Evolutionary conservation across 1,140 invertebrate genomes (phyloP).

Genomic region (Arion vulgaris): DNA sequence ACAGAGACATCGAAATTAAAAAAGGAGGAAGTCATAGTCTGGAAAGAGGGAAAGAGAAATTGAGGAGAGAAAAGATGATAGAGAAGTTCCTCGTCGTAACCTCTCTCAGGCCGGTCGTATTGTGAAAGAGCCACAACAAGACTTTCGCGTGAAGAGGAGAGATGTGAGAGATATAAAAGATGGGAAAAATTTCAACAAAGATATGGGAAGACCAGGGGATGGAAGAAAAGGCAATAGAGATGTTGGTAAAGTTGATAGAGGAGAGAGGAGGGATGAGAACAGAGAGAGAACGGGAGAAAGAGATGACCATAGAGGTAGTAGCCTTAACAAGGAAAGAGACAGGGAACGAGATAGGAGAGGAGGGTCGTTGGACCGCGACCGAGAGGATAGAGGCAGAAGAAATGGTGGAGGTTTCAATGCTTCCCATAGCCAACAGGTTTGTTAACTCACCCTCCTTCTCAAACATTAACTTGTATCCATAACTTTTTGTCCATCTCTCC

Average conservation of each 20-base stretch:
- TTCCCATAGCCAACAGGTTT: constrained; percentile 3
- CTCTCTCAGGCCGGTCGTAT: neutral
- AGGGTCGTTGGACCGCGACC: constrained; percentile 1
- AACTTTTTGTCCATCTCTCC: too few species aligned
- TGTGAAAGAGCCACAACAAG: neutral
- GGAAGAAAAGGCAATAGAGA: neutral
- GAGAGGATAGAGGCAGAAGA: constrained; percentile 31
- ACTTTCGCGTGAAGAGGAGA: neutral
- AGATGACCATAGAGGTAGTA: neutral
- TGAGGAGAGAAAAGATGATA: neutral
- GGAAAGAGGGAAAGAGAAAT: constrained; percentile 16
- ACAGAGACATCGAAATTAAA: neutral
- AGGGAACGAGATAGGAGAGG: constrained; percentile 19
- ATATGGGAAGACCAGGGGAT: neutral
- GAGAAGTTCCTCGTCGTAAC: neutral
- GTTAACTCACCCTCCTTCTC: neutral
- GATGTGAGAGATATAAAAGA: constrained; percentile 3
- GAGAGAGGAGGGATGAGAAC: neutral
- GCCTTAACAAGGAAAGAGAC: constrained; percentile 6
- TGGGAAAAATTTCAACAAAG: neutral
- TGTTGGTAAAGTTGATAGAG: neutral
- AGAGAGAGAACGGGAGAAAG: constrained; percentile 21
- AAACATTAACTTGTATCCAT: neutral
- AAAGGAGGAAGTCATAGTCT: neutral
- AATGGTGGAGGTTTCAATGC: neutral